phyloP scores from a whole-genome alignment of 2,797 vertebrate genomes.

The Aulostomus chinensis region DNA sequence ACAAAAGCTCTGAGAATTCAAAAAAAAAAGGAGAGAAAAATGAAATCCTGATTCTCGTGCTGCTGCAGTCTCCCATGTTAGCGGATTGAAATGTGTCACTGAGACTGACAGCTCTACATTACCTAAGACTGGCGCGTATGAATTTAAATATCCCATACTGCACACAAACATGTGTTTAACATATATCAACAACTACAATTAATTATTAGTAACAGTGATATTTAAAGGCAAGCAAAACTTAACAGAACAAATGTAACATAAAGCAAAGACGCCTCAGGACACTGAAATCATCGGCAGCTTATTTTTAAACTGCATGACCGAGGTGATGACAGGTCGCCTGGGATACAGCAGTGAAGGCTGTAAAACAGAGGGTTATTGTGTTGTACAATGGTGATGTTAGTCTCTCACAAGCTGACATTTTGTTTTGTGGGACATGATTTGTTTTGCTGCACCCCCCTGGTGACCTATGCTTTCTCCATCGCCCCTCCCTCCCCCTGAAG shows the following conservation, averaged over 20 bases:
- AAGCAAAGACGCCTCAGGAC: slow-evolving; percentile 50
- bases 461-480: slow-evolving; percentile 13
- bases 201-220: slow-evolving; percentile 52
- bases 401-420: slow-evolving; percentile 39
- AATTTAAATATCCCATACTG: slow-evolving; percentile 3
- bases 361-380: slow-evolving; percentile 31
- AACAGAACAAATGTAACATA: slow-evolving; percentile 14
- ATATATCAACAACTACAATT: slow-evolving; percentile 25
- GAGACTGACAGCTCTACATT: neutral
- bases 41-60: slow-evolving; percentile 30
- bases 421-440: slow-evolving; percentile 52
- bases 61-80: neutral
- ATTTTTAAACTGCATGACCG: slow-evolving; percentile 78
- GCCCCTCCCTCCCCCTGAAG: neutral
- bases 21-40: slow-evolving; percentile 4
- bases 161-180: slow-evolving; percentile 18
- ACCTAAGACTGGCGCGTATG: neutral
- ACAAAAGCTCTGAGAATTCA: slow-evolving; percentile 89
- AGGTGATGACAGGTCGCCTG: slow-evolving; percentile 22
- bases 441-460: slow-evolving; percentile 35
- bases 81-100: neutral
- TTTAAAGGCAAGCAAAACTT: slow-evolving; percentile 24
- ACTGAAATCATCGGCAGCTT: slow-evolving; percentile 57
- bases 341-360: slow-evolving; percentile 28
- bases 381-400: slow-evolving; percentile 5